A percentile compares a stretch with the other conserved stretches of the same genome.
Conservation (phyloP, 35 echinoderm and acorn worm genomes). For the Apostichopus parvimensis region DNA sequence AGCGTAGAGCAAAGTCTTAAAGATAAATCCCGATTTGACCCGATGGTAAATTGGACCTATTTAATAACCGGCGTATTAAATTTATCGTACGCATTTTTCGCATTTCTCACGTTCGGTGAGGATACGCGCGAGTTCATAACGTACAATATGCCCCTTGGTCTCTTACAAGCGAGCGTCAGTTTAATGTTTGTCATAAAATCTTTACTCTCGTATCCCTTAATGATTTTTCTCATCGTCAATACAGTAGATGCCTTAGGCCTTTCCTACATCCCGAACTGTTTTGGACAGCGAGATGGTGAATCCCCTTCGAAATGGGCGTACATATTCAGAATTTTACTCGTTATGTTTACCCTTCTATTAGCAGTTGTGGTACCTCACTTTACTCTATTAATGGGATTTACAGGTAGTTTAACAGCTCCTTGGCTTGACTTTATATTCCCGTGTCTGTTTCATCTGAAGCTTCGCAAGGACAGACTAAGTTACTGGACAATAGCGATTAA, state of each 20-base stretch:
- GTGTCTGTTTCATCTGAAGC: slow-evolving; percentile 85
- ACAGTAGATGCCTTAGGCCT: slow-evolving; percentile 85
- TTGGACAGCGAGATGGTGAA: slow-evolving; percentile 17
- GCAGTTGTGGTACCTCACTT: slow-evolving; percentile 90
- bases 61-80: slow-evolving; percentile 77
- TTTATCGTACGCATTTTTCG: slow-evolving; percentile 82
- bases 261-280: slow-evolving; percentile 72
- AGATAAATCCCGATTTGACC: slow-evolving; percentile 65
- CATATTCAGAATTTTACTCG: slow-evolving; percentile 77
- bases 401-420: slow-evolving; percentile 87
- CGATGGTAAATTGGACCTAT: slow-evolving; percentile 85
- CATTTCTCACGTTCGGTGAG: slow-evolving; percentile 84
- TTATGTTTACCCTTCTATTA: slow-evolving; percentile 77
- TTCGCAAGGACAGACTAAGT: slow-evolving; percentile 57
- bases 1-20: slow-evolving; percentile 93
- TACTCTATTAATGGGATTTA: slow-evolving; percentile 89
- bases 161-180: slow-evolving; percentile 80
- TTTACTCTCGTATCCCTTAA: slow-evolving; percentile 85
- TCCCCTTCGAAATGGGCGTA: slow-evolving; percentile 77
- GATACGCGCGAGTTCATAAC: slow-evolving; percentile 94
- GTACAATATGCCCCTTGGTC: slow-evolving; percentile 88
- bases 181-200: slow-evolving; percentile 95
- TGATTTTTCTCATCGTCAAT: slow-evolving; percentile 92
- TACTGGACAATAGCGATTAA: slow-evolving; percentile 53
- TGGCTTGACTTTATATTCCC: slow-evolving; percentile 99